phyloP scores from a whole-genome alignment of 2,888 invertebrate genomes.

The Euzophera pinguis region DNA sequence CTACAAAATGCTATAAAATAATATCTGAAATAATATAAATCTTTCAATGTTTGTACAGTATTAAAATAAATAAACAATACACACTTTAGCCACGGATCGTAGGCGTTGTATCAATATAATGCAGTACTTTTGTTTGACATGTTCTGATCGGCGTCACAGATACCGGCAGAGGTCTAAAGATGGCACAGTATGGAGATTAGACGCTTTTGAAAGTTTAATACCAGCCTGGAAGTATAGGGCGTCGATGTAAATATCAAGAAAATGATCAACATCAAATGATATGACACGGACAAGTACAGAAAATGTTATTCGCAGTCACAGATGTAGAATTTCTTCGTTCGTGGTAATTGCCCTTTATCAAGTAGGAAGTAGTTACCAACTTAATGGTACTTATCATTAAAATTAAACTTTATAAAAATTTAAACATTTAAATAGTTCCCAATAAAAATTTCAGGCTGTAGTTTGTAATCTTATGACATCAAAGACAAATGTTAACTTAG shows the following conservation, averaged over 20 bases:
- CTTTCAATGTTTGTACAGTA: neutral
- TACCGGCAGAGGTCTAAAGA: constrained; percentile 17
- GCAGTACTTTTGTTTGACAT: constrained; percentile 27
- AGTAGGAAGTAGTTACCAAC: too few relatives aligned
- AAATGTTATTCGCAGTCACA: too few relatives aligned
- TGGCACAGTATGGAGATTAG: constrained; percentile 20
- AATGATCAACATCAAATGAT: neutral
- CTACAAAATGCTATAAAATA: neutral
- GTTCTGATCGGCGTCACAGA: constrained; percentile 23
- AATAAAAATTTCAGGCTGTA: too few relatives aligned
- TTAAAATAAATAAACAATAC: constrained; percentile 8
- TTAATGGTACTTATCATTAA: too few relatives aligned
- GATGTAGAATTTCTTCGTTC: too few relatives aligned
- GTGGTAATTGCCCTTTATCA: too few relatives aligned
- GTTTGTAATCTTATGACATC: too few relatives aligned
- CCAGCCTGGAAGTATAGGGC: neutral
- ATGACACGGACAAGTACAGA: too few relatives aligned
- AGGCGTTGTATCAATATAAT: constrained; percentile 17
- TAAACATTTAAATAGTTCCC: too few relatives aligned
- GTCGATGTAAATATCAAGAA: neutral
- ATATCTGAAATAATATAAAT: neutral
- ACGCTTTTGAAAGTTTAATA: constrained; percentile 11
- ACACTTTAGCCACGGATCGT: constrained; percentile 10
- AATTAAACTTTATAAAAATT: too few relatives aligned
- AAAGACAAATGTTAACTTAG: too few relatives aligned